Evolutionary conservation across 2,797 vertebrate species (phyloP), one percentile per base, ranked within the genome.

Genomic region (Coranthus polyacanthus): DNA sequence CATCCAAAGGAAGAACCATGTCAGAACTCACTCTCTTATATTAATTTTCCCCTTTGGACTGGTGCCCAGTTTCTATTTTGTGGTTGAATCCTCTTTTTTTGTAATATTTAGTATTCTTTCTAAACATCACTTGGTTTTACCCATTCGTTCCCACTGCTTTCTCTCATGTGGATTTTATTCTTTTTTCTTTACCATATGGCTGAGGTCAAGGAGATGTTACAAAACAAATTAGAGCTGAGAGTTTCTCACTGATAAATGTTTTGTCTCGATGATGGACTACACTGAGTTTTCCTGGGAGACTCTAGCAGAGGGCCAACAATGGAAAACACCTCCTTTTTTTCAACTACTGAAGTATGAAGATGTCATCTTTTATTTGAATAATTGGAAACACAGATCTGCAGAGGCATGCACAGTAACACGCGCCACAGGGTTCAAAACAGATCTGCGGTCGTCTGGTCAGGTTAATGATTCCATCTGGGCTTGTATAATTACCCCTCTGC

Each of bases 361-460:
- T 26, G 43, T 56, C 34, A 53, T 56, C 42, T 61, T 57, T 50
- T 54, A 32, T 53, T 2, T 12, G 42, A 71, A 68, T 69, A 70
- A 75, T 37, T 73, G 69, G 36, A 78, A 75, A 50, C 73, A 75
- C 52, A 66, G 26, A 52, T 63, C 39, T 34, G 43, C n/a, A 12
- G 20, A 52, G 6, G 12, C 16, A 15, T 18, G 12, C 47, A 32
- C 55, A 54, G 41, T 61, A 59, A 80, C 64, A 42, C 17, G 29
- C 21, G 54, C 62, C 42, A 6, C 67, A 16, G 46, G 4, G 58
- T 36, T 60, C 15, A n/a, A 49, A 74, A 53, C 41, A 47, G 67
- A 37, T 37, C 56, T 75, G 81, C 32, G 83, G 78, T 65, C 6
- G 76, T 85, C 85, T 82, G 73, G 75, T 55, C 63, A 9, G 76